Base-by-base conservation (phyloP, 92 coral and sea anemone genomes). In the Epizoanthus illoricatus region DNA sequence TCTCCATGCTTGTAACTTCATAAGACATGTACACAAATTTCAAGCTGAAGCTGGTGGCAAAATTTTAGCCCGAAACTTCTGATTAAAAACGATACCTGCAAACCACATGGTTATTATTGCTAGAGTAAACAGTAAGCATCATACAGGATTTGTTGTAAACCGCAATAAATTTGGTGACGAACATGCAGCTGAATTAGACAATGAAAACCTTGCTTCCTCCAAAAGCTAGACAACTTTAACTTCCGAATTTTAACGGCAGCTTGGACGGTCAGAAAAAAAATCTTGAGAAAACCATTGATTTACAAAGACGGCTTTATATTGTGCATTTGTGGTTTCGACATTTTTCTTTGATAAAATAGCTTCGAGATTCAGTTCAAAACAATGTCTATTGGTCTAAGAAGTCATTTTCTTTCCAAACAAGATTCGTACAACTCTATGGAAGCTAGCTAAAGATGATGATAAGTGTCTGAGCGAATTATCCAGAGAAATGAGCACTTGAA, bases 91-190 rank as follows among this genome's bases (percentile, higher is more conserved):
- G 42, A 11, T 68, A 39, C 73, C 73, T 68, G 73, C 5, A 39
- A 68, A 68, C 73, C 36, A 68, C 73, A 43, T 68, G 40, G 40
- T 65, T 68, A 39, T 68, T 39, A 52, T 12, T 43, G 45, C 9
- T 33, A 68, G 49, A 12, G 73, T 16, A 68, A 68, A 68, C 56
- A 52, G 5, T 67, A 17, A 67, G 33, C n/a, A 6, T 67, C 72
- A 13, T 39, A 15, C 9, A 39, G 20, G n/a, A 39, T 68, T 68
- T 9, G 18, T 19, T 68, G 19, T 36, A 68, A 68, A 7, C 17
- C 73, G 65, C 24, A 33, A 19, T 16, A 3, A n/a, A 43, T 40
- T 39, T 64, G 39, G 21, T 68, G n/a, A 68, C n/a, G 73, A 68
- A 64, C 9, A 11, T 28, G 28, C 33, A 64, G 33, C 23, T 9